A percentile compares a stretch with the other conserved stretches of the same genome.
Conservation (phyloP, 1,140 invertebrate species). For the Trichonephila inaurata region DNA sequence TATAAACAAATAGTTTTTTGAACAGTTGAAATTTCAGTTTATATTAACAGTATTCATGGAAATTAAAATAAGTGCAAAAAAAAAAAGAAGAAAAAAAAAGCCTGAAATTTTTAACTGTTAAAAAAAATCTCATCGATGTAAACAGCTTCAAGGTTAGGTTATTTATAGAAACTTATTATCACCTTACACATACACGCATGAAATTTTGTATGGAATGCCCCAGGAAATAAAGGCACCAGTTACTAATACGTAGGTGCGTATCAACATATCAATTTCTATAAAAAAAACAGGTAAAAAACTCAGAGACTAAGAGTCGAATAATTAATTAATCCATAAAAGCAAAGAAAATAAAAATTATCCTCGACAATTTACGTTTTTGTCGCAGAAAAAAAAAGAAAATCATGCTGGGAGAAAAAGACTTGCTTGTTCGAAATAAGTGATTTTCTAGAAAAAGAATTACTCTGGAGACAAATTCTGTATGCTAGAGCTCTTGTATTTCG, state of each 20-base stretch:
- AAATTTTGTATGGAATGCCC: neutral
- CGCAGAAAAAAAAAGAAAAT: neutral
- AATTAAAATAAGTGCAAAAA: no score
- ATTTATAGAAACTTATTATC: no score
- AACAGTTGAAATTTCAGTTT: no score
- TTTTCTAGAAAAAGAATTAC: neutral
- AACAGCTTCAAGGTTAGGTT: no score
- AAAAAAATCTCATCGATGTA: no score
- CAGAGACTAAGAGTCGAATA: neutral
- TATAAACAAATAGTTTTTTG: no score
- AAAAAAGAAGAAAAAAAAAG: no score
- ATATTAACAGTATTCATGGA: no score
- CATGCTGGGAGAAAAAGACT: neutral
- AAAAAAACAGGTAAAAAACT: neutral
- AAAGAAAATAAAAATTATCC: neutral
- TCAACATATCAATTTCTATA: neutral
- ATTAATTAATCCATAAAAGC: conserved; percentile 15
- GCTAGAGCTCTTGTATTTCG: neutral
- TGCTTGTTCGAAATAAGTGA: neutral
- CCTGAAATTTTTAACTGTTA: no score
- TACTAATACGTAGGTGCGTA: neutral
- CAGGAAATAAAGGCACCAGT: neutral
- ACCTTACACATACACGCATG: neutral
- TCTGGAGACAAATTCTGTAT: neutral
- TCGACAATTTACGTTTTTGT: neutral